Base-by-base conservation (phyloP, 2,888 invertebrate genomes). In the Pristionchus mayeri region DNA sequence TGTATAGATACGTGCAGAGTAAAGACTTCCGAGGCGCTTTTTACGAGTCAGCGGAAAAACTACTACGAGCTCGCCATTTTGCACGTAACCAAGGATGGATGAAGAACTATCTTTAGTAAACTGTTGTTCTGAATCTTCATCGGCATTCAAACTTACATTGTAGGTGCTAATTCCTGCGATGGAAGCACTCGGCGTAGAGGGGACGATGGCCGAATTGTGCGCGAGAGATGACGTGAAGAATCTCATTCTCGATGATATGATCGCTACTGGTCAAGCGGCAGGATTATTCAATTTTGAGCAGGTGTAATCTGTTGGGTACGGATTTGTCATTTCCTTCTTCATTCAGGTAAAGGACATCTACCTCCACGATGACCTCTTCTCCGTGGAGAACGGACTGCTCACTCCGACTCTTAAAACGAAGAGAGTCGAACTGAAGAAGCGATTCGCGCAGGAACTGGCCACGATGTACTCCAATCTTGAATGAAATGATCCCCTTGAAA, bases 211-310 rank as follows among this genome's bases (percentile, higher is more conserved):
- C 37, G 88, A 91, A 82, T 85, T 92, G 85, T 92, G 92, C 85
- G 13, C 54, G 6, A 85, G 88, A 30, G 86, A 86, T 71, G 82
- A 95, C 91, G 96, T 98, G 21, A 98, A 98, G 94, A 95, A 96
- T 91, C 94, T 96, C 86, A 96, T 98, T 86, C 93, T 97, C 93
- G 96, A 96, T 82, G 97, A 98, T 93, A 96, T 98, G 96, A 94
- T 95, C 87, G 94, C 95, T 79, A 96, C 96, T 95, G 98, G 98
- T 85, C 97, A 96, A 93, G 96, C 96, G 93, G 96, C 96, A 83
- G 97, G 97, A 52, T 95, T 98, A 40, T 97, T 97, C 94, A 97
- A 97, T 21, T 98, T 98, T 93, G 98, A 99, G 94, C 97, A 98
- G 95, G 98, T 97, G 3, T 44, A 18, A 18, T 24, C 7, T 44